A percentile compares a stretch with the other conserved stretches of the same genome.
These are phyloP conservation scores for Pachycephala philippinensis DNA, from an alignment of 2,113 vertebrate genomes.

Conservation along the genomic window DNA sequence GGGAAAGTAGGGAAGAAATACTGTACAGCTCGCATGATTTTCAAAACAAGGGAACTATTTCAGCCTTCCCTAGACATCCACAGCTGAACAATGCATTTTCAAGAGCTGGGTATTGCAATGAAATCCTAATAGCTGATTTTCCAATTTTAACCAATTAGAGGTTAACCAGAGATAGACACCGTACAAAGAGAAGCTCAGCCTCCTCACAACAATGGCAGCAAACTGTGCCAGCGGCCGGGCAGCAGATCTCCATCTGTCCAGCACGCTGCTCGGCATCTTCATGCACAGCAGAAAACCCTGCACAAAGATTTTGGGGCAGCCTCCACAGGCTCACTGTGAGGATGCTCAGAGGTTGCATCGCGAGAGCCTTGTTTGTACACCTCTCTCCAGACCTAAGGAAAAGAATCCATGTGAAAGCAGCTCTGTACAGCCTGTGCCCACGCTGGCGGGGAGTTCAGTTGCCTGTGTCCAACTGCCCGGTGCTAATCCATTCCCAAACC, in stretches of 20 bases:
- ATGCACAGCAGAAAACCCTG: fast-evolving
- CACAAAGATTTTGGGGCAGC: not conserved
- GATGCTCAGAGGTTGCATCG: fast-evolving
- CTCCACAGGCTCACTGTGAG: fast-evolving
- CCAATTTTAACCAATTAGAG: not conserved
- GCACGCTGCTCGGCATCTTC: not conserved
- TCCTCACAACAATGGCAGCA: fast-evolving
- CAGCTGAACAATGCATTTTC: not conserved
- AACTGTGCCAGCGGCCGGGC: fast-evolving
- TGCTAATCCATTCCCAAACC: not conserved
- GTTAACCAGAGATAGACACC: fast-evolving
- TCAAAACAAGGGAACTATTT: not conserved
- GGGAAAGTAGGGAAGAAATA: not conserved
- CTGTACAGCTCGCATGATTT: not conserved
- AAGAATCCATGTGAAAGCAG: not conserved
- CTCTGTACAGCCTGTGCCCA: fast-evolving
- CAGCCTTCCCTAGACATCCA: not conserved
- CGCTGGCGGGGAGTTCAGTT: fast-evolving
- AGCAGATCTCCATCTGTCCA: not conserved
- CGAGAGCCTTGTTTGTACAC: fast-evolving
- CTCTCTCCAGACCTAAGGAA: not conserved
- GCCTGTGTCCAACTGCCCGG: fast-evolving
- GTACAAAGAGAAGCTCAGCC: not conserved
- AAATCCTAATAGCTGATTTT: not conserved
- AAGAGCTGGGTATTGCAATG: not conserved